phyloP scores from a whole-genome alignment of 2,888 invertebrate genomes.

The Deilephila elpenor region DNA sequence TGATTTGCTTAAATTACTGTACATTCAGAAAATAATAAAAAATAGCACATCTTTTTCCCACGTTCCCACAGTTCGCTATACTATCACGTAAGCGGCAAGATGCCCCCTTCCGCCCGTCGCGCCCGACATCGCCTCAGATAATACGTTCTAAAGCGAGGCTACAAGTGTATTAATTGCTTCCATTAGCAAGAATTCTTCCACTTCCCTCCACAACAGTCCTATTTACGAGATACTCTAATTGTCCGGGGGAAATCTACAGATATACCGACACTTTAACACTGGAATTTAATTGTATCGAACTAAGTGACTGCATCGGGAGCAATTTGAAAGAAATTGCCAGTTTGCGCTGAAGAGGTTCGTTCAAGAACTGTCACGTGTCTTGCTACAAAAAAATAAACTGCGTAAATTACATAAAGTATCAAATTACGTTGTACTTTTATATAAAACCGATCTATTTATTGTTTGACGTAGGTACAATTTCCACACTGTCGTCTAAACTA shows the following conservation, averaged over 20 bases:
- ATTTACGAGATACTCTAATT: neutral
- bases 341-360: too few relatives aligned
- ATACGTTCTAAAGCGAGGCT: constrained; percentile 11
- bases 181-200: constrained; percentile 10
- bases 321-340: too few relatives aligned
- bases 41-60: neutral
- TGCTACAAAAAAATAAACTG: too few relatives aligned
- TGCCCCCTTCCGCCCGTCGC: neutral
- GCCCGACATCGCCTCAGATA: neutral
- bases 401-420: too few relatives aligned
- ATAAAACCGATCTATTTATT: too few relatives aligned
- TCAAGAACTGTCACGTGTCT: too few relatives aligned
- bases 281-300: neutral
- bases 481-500: too few relatives aligned
- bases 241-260: neutral
- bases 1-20: too few relatives aligned
- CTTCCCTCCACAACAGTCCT: neutral
- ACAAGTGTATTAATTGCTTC: constrained; percentile 19
- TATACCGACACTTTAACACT: neutral
- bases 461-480: too few relatives aligned
- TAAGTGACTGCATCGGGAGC: too few relatives aligned
- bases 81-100: neutral
- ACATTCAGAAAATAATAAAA: too few relatives aligned
- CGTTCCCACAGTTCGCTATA: neutral
- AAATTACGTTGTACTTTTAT: too few relatives aligned